These are phyloP conservation scores for Ormyrus pomaceus DNA, from an alignment of 2,888 invertebrate genomes.

Conservation along the genomic window DNA sequence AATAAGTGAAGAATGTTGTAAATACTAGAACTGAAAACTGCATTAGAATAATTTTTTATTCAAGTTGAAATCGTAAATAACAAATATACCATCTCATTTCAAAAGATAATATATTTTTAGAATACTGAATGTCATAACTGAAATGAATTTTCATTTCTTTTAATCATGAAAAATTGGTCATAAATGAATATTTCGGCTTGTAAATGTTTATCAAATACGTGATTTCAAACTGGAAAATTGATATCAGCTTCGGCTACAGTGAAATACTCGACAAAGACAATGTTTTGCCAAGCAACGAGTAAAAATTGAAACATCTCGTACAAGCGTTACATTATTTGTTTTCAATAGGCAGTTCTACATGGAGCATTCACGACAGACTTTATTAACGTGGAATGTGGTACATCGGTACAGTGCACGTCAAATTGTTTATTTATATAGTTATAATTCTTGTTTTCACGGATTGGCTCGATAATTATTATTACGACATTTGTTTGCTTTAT, in stretches of 20 bases:
- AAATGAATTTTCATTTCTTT: too few species aligned
- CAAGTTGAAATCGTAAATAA: too few species aligned
- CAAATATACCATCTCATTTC: too few species aligned
- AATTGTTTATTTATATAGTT: constrained; percentile 24
- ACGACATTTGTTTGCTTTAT: constrained; percentile 27
- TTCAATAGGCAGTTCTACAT: constrained; percentile 51
- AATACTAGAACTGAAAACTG: background rate
- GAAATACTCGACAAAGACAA: background rate
- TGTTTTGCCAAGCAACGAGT: constrained; percentile 9
- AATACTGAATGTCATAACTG: too few species aligned
- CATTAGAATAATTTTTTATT: background rate
- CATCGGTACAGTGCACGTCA: constrained; percentile 54
- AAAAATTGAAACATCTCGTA: constrained; percentile 54
- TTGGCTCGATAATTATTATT: constrained; percentile 25
- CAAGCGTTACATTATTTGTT: constrained; percentile 33
- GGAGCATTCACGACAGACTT: constrained; percentile 48
- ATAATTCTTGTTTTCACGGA: background rate
- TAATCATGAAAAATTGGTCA: too few species aligned
- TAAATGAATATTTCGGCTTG: too few species aligned
- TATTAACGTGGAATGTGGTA: constrained; percentile 54
- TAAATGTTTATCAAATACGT: background rate
- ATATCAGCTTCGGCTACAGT: too few species aligned
- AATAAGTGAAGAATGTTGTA: constrained; percentile 5
- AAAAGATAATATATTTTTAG: too few species aligned
- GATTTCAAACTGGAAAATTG: background rate